Evolutionary conservation across 2,888 invertebrate species (phyloP).

Genomic region (Norana najaformis): DNA sequence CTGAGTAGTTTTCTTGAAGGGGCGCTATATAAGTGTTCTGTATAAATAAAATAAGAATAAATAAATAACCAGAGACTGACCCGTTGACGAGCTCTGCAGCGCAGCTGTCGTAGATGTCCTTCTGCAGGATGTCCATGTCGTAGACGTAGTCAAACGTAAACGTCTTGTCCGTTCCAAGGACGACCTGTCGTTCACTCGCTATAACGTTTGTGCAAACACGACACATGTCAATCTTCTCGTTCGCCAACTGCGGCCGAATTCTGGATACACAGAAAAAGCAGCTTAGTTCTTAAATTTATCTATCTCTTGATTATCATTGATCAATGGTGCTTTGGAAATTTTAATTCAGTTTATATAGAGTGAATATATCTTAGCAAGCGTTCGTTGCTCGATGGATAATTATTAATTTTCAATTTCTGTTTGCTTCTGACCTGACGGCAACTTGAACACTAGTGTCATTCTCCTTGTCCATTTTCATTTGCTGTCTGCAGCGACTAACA

Average conservation of each 20-base stretch:
- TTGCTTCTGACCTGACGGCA: constrained; percentile 28
- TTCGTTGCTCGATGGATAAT: too few species aligned
- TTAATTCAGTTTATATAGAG: too few species aligned
- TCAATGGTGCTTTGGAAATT: too few species aligned
- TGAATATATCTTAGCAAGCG: too few species aligned
- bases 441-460: constrained; percentile 30
- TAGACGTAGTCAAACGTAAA: constrained; percentile 97
- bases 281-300: neutral
- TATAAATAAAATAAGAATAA: too few species aligned
- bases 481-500: neutral
- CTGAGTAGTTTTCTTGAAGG: too few species aligned
- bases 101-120: constrained; percentile 78
- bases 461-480: neutral
- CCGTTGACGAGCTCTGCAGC: constrained; percentile 85
- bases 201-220: constrained; percentile 87
- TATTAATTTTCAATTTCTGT: too few species aligned
- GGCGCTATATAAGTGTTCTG: too few species aligned
- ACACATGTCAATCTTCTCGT: constrained; percentile 94
- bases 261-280: constrained; percentile 65
- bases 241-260: constrained; percentile 89
- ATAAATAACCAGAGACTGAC: constrained; percentile 46
- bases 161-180: constrained; percentile 87
- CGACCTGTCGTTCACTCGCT: constrained; percentile 76
- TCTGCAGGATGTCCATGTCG: constrained; percentile 77
- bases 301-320: too few species aligned